These are phyloP conservation scores for Tetramorium simillimum DNA, from an alignment of 1,140 invertebrate species.

Conservation along the genomic window DNA sequence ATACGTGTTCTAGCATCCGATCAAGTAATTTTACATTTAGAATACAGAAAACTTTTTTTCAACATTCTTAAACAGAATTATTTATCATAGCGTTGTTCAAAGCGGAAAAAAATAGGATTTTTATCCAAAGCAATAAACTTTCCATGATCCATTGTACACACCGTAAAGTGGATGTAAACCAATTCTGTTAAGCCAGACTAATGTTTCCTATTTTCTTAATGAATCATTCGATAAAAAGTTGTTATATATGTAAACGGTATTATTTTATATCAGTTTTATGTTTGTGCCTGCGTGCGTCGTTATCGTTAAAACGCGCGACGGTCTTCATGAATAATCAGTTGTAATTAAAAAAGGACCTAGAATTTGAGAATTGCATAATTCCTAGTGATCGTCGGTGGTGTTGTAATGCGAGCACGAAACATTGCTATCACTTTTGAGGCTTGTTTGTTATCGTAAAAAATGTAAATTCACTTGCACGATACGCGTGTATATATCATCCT, in stretches of 20 bases:
- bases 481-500: not conserved
- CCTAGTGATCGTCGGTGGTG: not conserved
- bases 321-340: not conserved
- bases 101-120: not conserved
- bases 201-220: not conserved
- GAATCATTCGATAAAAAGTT: conserved; percentile 28
- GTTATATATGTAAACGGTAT: not conserved
- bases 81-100: not conserved
- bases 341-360: conserved; percentile 4
- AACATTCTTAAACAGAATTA: not conserved
- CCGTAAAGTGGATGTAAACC: not conserved
- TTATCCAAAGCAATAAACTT: not conserved
- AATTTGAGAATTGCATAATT: not conserved
- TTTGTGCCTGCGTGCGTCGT: not conserved
- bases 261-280: not conserved
- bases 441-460: conserved; percentile 7
- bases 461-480: not conserved
- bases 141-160: not conserved
- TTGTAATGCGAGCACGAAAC: not conserved
- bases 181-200: not conserved
- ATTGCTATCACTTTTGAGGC: not conserved
- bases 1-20: not conserved
- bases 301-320: not conserved
- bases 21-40: not conserved
- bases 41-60: not conserved